A percentile compares a stretch with the other conserved stretches of the same genome.
These are phyloP conservation scores for Struthio camelus DNA, from an alignment of 2,113 vertebrate genomes.

Conservation along the genomic window DNA sequence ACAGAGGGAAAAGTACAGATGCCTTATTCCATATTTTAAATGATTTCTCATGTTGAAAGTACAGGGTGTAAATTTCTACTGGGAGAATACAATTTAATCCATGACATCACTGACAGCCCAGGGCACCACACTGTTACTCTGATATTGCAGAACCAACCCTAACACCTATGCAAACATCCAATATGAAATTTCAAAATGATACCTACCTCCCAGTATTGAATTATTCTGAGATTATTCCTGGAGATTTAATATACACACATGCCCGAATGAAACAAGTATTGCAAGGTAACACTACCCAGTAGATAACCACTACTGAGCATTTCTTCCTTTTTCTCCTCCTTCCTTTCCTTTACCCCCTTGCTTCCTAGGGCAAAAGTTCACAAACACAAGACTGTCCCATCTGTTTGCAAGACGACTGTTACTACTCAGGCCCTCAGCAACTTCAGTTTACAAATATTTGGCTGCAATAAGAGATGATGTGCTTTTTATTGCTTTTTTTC, in stretches of 20 bases:
- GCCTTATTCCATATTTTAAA: not conserved
- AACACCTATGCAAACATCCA: not conserved
- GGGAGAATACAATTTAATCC: not conserved
- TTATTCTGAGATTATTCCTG: slow-evolving; percentile 1
- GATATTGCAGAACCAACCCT: not conserved
- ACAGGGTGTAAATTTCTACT: not conserved
- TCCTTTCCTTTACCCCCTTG: not conserved
- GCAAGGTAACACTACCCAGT: not conserved
- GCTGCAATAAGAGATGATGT: slow-evolving; percentile 17
- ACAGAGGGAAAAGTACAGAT: not conserved
- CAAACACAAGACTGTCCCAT: slow-evolving; percentile 25
- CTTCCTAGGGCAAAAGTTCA: slow-evolving; percentile 50
- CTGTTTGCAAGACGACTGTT: slow-evolving; percentile 60
- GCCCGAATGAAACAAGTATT: not conserved
- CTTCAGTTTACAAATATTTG: slow-evolving; percentile 37
- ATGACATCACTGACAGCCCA: not conserved
- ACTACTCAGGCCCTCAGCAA: not conserved
- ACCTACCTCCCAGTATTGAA: not conserved
- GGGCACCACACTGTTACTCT: not conserved
- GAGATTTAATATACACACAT: not conserved
- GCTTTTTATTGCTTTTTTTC: not conserved
- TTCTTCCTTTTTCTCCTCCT: not conserved
- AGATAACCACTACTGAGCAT: not conserved
- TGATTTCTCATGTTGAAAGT: not conserved
- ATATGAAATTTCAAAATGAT: not conserved